Conservation (phyloP, 2,113 vertebrate genomes). For the Chaenocephalus aceratus region DNA sequence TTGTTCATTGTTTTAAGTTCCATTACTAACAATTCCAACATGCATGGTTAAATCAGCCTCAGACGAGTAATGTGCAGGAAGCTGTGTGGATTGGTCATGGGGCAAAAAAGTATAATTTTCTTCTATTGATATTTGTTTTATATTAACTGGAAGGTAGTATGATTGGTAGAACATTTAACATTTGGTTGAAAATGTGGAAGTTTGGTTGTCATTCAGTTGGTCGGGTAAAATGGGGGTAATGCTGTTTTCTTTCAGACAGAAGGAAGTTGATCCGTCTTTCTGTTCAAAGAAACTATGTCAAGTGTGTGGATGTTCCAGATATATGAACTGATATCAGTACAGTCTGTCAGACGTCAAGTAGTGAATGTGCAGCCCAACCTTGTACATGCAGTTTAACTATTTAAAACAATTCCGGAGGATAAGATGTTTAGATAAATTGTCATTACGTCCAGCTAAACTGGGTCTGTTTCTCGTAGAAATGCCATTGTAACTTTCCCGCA, state of each 20-base stretch:
- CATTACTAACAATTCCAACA: neutral
- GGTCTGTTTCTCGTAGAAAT: neutral
- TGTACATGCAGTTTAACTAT: neutral
- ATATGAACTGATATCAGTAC: neutral
- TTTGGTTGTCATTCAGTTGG: too few relatives aligned
- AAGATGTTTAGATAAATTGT: neutral
- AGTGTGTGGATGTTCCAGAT: neutral
- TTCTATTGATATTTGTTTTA: neutral
- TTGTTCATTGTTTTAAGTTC: neutral
- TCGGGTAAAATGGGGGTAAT: too few relatives aligned
- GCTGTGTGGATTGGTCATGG: too few relatives aligned
- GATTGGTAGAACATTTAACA: neutral
- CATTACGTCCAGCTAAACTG: neutral
- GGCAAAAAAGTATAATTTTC: neutral
- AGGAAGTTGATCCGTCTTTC: too few relatives aligned
- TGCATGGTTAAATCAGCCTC: neutral
- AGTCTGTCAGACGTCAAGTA: neutral
- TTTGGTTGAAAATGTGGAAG: too few relatives aligned
- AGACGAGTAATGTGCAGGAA: neutral
- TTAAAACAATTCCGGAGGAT: neutral
- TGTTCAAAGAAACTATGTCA: neutral
- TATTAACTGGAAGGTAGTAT: neutral
- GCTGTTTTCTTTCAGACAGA: too few relatives aligned
- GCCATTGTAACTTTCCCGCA: neutral
- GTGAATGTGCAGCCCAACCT: neutral